Conservation (phyloP, 2,888 invertebrate genomes). For the Melinopterus prodromus region DNA sequence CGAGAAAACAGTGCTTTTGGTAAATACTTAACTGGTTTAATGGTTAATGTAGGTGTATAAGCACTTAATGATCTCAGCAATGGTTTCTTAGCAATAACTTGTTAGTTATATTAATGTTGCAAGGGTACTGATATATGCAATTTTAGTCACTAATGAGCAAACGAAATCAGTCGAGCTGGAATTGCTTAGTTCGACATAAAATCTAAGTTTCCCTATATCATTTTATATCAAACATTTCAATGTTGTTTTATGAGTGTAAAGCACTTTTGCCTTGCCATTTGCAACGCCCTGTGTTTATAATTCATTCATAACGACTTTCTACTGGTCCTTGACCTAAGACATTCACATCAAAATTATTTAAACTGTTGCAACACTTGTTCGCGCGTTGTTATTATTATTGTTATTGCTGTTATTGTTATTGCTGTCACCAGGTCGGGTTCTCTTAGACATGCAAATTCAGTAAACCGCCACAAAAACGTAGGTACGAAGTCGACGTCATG, state of each 20-base stretch:
- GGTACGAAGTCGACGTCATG: not conserved
- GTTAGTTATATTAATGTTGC: no score
- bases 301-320: not conserved
- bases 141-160: no score
- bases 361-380: not conserved
- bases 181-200: no score
- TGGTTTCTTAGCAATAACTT: no score
- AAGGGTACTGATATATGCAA: no score
- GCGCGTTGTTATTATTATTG: not conserved
- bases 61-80: no score
- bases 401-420: not conserved
- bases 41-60: no score
- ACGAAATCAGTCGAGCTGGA: no score
- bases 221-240: not conserved
- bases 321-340: not conserved
- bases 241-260: no score
- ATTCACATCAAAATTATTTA: not conserved
- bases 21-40: no score
- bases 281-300: not conserved
- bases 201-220: no score
- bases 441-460: not conserved
- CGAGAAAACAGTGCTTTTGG: no score
- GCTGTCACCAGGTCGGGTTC: not conserved
- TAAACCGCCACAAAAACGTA: not conserved
- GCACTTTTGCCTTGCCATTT: not conserved